These are phyloP conservation scores for human (Homo sapiens) DNA, from an alignment of 2,113 vertebrate genomes.

Conservation along the genomic window GRCh38 chr14:105076501-105077000, in stretches of 20 bases:
- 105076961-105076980: background rate
- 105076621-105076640: no score
- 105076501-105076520: background rate
- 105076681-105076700: background rate
- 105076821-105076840: accelerated
- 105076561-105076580: background rate
- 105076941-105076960: background rate
- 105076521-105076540: background rate
- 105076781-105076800: background rate
- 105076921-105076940: background rate
- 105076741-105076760: background rate
- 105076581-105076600: background rate
- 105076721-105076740: no score
- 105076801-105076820: background rate
- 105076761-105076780: background rate
- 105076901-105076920: background rate
- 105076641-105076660: no score
- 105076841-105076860: background rate
- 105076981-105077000: no score
- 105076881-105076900: no score
- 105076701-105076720: no score
- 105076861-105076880: background rate
- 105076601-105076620: background rate
- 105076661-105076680: background rate
- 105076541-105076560: background rate